These are phyloP conservation scores for Melanotaenia maccullochi DNA, from an alignment of 2,797 vertebrate genomes.

Conservation along the genomic window DNA sequence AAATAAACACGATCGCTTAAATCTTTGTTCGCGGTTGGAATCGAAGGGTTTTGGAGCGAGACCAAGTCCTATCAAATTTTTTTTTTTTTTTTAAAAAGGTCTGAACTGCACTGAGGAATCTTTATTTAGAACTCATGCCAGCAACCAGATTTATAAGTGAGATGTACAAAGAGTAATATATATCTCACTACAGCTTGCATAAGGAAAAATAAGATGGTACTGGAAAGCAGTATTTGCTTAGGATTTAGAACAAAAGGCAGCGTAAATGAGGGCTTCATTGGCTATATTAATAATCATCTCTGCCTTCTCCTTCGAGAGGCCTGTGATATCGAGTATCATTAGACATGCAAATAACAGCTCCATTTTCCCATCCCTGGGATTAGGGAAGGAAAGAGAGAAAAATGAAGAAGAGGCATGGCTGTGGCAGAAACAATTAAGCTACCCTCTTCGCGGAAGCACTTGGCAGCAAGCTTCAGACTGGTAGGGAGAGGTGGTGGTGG, in stretches of 20 bases:
- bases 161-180: background rate
- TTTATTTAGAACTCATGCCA: background rate
- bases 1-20: conserved; percentile 20
- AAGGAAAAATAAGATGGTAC: conserved; percentile 41
- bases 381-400: conserved; percentile 72
- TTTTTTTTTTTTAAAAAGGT: too few relatives aligned
- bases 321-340: conserved; percentile 77
- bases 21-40: background rate
- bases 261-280: conserved; percentile 67
- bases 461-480: conserved; percentile 69
- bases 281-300: conserved; percentile 78
- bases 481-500: conserved; percentile 21
- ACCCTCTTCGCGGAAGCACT: conserved; percentile 72
- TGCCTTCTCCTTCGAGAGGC: conserved; percentile 70
- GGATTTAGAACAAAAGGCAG: conserved; percentile 67
- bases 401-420: conserved; percentile 73
- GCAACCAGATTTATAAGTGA: background rate
- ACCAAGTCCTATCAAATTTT: conserved; percentile 11
- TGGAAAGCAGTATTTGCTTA: conserved; percentile 44
- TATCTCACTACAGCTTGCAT: conserved; percentile 25
- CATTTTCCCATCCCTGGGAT: conserved; percentile 78
- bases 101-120: background rate
- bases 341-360: conserved; percentile 85
- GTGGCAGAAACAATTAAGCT: conserved; percentile 83
- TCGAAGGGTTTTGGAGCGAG: conserved; percentile 1